phyloP scores from a whole-genome alignment of 2,888 invertebrate genomes.

The Tribolium freemani region DNA sequence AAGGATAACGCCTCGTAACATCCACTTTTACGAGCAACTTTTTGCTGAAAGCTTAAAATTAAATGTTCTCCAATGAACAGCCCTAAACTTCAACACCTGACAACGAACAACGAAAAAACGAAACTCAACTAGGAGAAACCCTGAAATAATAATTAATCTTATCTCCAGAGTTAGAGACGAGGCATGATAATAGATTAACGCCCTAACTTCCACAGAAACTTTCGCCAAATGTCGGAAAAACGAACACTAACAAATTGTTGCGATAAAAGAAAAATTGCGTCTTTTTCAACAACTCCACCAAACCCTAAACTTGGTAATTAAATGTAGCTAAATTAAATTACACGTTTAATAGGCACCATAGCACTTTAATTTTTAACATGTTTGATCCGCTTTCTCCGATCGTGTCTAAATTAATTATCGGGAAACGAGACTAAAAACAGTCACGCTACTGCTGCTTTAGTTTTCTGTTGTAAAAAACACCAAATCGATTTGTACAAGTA shows the following conservation, averaged over 20 bases:
- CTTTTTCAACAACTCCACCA: background rate
- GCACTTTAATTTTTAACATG: background rate
- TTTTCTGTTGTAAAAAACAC: background rate
- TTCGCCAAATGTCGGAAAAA: constrained; percentile 36
- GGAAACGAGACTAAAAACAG: background rate
- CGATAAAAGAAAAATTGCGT: constrained; percentile 23
- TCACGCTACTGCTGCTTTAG: background rate
- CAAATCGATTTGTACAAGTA: background rate
- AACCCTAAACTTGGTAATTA: background rate
- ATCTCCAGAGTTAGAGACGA: constrained; percentile 35
- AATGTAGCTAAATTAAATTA: background rate
- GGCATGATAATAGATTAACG: constrained; percentile 41
- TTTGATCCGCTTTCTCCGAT: background rate
- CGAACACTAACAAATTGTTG: constrained; percentile 37
- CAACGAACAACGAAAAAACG: constrained; percentile 16
- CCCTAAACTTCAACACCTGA: constrained; percentile 35
- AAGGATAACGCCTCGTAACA: constrained; percentile 20
- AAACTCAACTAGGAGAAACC: constrained; percentile 33
- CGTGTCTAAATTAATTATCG: background rate
- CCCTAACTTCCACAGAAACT: constrained; percentile 38
- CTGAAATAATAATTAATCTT: constrained; percentile 42
- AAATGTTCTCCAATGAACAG: constrained; percentile 16
- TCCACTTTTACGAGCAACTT: constrained; percentile 12
- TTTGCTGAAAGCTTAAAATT: constrained; percentile 31
- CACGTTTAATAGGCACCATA: background rate